These are phyloP conservation scores for Rhorus exstirpatorius DNA, from an alignment of 2,888 invertebrate species.

Conservation along the genomic window DNA sequence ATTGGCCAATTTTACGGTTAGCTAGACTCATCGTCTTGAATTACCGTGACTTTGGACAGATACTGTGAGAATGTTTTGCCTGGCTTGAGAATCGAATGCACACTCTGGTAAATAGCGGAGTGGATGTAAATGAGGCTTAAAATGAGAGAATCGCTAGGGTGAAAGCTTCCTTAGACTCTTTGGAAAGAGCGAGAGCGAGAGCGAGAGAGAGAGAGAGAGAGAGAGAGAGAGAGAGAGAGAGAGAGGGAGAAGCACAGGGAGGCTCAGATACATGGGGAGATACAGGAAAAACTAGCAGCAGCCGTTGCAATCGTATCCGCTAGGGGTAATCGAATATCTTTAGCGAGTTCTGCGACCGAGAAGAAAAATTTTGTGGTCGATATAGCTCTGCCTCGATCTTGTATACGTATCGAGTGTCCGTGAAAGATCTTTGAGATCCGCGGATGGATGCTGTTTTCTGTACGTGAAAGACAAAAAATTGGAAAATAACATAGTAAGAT, in stretches of 20 bases:
- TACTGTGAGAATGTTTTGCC: slow-evolving; percentile 33
- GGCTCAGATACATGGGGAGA: slow-evolving; percentile 20
- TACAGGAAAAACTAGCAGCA: slow-evolving; percentile 15
- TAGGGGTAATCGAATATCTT: slow-evolving; percentile 76
- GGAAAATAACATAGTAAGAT: no score
- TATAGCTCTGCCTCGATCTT: slow-evolving; percentile 58
- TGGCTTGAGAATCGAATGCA: slow-evolving; percentile 19
- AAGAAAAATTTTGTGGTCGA: slow-evolving; percentile 77
- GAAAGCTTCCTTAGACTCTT: no score
- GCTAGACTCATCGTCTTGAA: slow-evolving; percentile 29
- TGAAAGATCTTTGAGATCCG: slow-evolving; percentile 61
- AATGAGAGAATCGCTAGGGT: slow-evolving; percentile 35
- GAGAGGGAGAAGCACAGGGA: background rate
- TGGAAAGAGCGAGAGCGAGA: no score
- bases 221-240: background rate
- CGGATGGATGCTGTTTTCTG: slow-evolving; percentile 12
- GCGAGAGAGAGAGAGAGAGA: background rate
- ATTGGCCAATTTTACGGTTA: slow-evolving; percentile 60
- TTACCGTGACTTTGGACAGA: slow-evolving; percentile 34
- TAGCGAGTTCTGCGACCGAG: slow-evolving; percentile 62
- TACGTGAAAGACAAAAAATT: slow-evolving; percentile 2
- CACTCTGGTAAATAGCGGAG: slow-evolving; percentile 17
- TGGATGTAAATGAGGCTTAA: slow-evolving; percentile 57
- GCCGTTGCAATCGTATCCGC: slow-evolving; percentile 74
- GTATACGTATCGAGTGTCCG: slow-evolving; percentile 74